Evolutionary conservation across 2,113 vertebrate genomes (phyloP), one percentile per base, ranked within the genome.

Genomic region (Dasypus novemcinctus): DNA sequence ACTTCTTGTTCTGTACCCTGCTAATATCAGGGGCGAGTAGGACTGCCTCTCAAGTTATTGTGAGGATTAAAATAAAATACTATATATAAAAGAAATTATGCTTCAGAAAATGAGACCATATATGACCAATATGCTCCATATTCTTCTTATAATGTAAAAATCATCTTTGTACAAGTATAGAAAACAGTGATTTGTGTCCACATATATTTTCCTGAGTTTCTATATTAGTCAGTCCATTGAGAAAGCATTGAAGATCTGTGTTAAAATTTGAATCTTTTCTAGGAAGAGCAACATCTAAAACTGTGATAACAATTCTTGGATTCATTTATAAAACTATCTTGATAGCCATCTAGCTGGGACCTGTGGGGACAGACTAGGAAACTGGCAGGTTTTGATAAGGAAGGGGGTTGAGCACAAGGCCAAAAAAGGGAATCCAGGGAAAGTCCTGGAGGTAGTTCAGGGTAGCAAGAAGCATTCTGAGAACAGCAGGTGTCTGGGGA

Each of bases 41-140:
- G 7, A 12, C 11, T 76, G 27, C 27, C 57, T 89, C 38, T 95
- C 63, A 81, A 43, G 5, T n/a, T 74, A 61, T 43, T 87, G 46
- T 52, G 14, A 69, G 25, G 68, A n/a, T 90, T 89, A 83, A 95
- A 96, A 90, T 86, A 79, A 81, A 85, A 88, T 76, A n/a, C 1
- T 15, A 68, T 36, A 21, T 72, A 80, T 46, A 84, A 57, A 87
- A 46, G 33, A 93, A 79, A 83, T 80, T 91, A 25, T 79, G 8
- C n/a, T 80, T 68, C 38, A 91, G 54, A 95, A 89, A 80, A 72
- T 64, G 5, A 97, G 36, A 82, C 7, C 23, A 43, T 2, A 2
- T 54, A 5, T 87, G 25, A 85, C 33, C 41, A 74, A 10, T 86
- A 92, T 86, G 95, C 27, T 91, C 27, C 10, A 63, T 25, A 64